Evolutionary conservation across 1,140 invertebrate species (phyloP).

Genomic region (Philotrypesis tridentata): DNA sequence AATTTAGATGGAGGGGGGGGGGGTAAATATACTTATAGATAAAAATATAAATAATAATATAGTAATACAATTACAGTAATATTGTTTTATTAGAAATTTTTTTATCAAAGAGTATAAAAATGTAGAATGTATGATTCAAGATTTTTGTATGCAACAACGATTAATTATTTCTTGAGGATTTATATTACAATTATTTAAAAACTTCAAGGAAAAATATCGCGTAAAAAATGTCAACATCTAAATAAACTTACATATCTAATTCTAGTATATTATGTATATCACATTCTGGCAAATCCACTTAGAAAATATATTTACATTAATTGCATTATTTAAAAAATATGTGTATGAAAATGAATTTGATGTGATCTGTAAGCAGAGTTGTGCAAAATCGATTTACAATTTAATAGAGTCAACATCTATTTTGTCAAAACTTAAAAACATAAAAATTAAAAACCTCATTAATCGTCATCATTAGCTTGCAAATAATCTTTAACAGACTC

Average conservation of each 20-base stretch:
- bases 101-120: neutral
- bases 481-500: slow-evolving; percentile 62
- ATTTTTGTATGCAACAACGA: neutral
- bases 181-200: neutral
- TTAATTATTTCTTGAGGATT: neutral
- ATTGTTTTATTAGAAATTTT: neutral
- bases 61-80: neutral
- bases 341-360: neutral
- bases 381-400: neutral
- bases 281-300: neutral
- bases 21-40: no score
- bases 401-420: neutral
- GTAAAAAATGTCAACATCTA: neutral
- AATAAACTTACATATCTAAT: neutral
- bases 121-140: neutral
- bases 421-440: neutral
- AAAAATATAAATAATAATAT: neutral
- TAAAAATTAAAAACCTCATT: neutral
- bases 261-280: neutral
- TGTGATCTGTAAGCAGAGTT: neutral
- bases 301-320: neutral
- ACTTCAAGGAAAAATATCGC: neutral
- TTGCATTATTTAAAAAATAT: neutral
- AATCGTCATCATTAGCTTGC: slow-evolving; percentile 41
- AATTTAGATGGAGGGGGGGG: no score